Evolutionary conservation across 2,888 invertebrate genomes (phyloP).

Genomic region (Eugnorisma glareosa): DNA sequence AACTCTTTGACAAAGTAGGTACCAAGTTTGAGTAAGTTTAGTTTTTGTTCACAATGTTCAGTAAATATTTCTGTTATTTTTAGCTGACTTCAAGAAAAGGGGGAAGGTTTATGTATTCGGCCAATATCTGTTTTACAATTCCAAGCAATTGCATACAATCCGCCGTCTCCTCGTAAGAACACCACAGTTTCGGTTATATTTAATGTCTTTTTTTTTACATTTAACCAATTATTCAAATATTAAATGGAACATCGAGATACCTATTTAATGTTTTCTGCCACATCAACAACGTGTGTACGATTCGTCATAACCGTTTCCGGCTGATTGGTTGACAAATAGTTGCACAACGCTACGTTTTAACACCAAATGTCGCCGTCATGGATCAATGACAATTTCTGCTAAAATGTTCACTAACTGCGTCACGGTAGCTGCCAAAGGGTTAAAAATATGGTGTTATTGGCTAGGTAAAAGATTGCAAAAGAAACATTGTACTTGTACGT

Average conservation of each 20-base stretch:
- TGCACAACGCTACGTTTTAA: slow-evolving; percentile 72
- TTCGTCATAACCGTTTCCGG: slow-evolving; percentile 67
- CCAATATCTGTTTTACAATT: neutral
- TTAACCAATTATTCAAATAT: neutral
- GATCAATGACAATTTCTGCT: slow-evolving; percentile 68
- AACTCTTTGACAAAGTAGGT: neutral
- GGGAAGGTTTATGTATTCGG: neutral
- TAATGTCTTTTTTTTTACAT: neutral
- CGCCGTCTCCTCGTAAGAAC: neutral
- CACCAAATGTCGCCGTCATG: slow-evolving; percentile 71
- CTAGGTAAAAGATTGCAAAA: neutral
- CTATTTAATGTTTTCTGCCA: slow-evolving; percentile 4
- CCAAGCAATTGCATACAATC: neutral
- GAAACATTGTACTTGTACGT: neutral
- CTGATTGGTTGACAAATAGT: slow-evolving; percentile 71
- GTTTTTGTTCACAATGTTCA: neutral
- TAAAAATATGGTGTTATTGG: slow-evolving; percentile 38
- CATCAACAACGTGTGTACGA: slow-evolving; percentile 38
- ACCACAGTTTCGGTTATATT: neutral
- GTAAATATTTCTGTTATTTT: slow-evolving; percentile 2
- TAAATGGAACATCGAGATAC: neutral
- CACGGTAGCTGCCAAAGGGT: slow-evolving; percentile 72
- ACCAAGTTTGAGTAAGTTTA: no score
- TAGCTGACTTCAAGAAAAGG: neutral
- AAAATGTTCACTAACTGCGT: slow-evolving; percentile 71